A percentile compares a stretch with the other conserved stretches of the same genome.
These are phyloP conservation scores for Coelogynopora nodosa DNA, from an alignment of 2,888 invertebrate genomes.

Conservation along the genomic window DNA sequence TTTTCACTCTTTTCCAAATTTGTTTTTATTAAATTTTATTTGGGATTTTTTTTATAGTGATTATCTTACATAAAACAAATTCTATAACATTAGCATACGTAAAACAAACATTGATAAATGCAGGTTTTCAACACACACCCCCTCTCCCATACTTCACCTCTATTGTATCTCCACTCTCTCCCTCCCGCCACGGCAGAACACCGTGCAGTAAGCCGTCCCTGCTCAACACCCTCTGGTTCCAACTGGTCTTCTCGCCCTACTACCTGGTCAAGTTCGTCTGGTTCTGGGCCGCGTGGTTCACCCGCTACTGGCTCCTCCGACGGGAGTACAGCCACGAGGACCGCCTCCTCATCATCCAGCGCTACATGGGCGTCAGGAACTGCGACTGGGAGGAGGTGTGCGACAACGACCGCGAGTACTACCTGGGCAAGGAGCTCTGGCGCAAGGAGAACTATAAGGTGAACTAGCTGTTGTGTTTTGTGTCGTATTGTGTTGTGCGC, in stretches of 20 bases:
- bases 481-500: too few relatives aligned
- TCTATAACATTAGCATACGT: too few relatives aligned
- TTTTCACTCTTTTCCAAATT: too few relatives aligned
- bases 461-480: too few relatives aligned
- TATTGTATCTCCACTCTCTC: too few relatives aligned
- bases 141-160: too few relatives aligned
- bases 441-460: conserved; percentile 72
- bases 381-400: conserved; percentile 67
- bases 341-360: conserved; percentile 77
- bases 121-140: too few relatives aligned
- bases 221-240: conserved; percentile 76
- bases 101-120: too few relatives aligned
- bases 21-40: too few relatives aligned
- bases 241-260: conserved; percentile 75
- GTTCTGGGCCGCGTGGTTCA: conserved; percentile 78
- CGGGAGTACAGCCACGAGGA: conserved; percentile 77
- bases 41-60: too few relatives aligned
- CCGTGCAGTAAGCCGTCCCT: conserved; percentile 78
- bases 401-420: conserved; percentile 72
- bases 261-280: conserved; percentile 68
- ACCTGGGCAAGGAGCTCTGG: conserved; percentile 75
- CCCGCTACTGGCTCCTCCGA: conserved; percentile 72
- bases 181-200: too few relatives aligned
- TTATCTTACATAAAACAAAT: too few relatives aligned
- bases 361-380: conserved; percentile 67